Conservation (phyloP, 2,888 invertebrate species). For the Callyntrura sp. region DNA sequence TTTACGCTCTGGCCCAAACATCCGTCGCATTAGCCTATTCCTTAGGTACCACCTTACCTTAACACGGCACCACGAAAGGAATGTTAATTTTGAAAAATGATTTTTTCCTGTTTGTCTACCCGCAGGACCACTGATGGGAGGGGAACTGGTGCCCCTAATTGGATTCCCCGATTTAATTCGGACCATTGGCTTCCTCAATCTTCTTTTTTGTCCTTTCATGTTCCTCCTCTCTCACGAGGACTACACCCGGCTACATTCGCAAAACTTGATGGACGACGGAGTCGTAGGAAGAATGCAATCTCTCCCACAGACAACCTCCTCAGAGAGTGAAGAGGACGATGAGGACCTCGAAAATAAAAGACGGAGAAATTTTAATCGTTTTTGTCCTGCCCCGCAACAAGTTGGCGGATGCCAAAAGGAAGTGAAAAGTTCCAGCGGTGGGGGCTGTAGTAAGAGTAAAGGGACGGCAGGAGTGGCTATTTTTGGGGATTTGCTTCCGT, state of each 20-base stretch:
- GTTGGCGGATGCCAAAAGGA: not conserved
- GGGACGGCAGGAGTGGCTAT: not conserved
- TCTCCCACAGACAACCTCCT: not conserved
- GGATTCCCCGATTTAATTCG: slow-evolving; percentile 92
- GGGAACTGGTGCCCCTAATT: slow-evolving; percentile 89
- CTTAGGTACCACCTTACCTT: slow-evolving; percentile 87
- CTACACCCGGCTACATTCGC: not conserved
- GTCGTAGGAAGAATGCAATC: not conserved
- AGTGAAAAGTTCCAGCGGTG: not conserved
- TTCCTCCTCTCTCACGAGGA: slow-evolving; percentile 84
- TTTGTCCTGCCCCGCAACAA: not conserved
- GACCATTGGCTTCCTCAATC: slow-evolving; percentile 89
- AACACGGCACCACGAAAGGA: not conserved
- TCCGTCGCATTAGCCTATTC: slow-evolving; percentile 93
- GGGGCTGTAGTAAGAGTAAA: not conserved
- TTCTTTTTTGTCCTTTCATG: slow-evolving; percentile 90
- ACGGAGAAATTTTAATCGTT: slow-evolving; percentile 1
- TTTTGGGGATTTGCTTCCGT: slow-evolving; percentile 43
- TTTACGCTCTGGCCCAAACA: slow-evolving; percentile 94
- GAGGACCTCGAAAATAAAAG: not conserved
- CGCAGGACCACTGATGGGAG: slow-evolving; percentile 91
- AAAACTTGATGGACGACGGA: not conserved
- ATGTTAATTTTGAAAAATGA: too few relatives aligned
- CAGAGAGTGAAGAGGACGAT: slow-evolving; percentile 27
- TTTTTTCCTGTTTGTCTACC: slow-evolving; percentile 80